Evolutionary conservation across 2,888 invertebrate species (phyloP), one percentile per base, ranked within the genome.

Genomic region (Lottia scabra): DNA sequence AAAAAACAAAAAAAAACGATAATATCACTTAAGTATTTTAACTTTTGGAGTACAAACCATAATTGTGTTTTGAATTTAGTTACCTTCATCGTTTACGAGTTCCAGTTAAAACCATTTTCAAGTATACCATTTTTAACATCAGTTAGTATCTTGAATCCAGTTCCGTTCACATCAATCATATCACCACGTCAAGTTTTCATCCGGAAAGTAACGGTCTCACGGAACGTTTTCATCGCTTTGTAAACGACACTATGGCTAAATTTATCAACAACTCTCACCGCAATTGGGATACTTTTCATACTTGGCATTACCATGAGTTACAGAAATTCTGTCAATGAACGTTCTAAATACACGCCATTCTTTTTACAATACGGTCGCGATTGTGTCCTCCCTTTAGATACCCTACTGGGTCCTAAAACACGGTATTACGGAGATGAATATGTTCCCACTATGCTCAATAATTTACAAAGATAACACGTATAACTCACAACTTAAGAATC

Each of bases 351-450:
- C 12, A 26, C 48, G n/a, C 67, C 45, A n/a, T 67, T 67, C 12
- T 67, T 67, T 23, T 67, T 48, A 23, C 44, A 26, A 26, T 67
- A 67, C 46, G 67, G 67, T 44, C 67, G 67, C 23, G 44, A 19
- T 19, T 19, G 13, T 23, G 23, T 26, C 8, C 6, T 45, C 13
- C 67, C 67, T 19, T 26, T 67, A 19, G 30, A 30, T 26, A 46
- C 44, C n/a, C 26, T 46, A n/a, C 15, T 67, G 2, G 45, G 46
- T 26, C 38, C 67, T 4, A 46, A 44, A 43, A 13, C n/a, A 1
- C 19, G 4, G 8, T 63, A 63, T 63, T 30, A 30, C 15, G 63
- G 63, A n/a, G 63, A 63, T 19, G 63, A 63, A 5, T 63, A 63
- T 23, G 63, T 63, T 1, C 63, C 63, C 5, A 67, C 48, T 44